A percentile compares a stretch with the other conserved stretches of the same genome.
Evolutionary conservation across 2,797 vertebrate genomes (phyloP).

Genomic region (Argentina silus): DNA sequence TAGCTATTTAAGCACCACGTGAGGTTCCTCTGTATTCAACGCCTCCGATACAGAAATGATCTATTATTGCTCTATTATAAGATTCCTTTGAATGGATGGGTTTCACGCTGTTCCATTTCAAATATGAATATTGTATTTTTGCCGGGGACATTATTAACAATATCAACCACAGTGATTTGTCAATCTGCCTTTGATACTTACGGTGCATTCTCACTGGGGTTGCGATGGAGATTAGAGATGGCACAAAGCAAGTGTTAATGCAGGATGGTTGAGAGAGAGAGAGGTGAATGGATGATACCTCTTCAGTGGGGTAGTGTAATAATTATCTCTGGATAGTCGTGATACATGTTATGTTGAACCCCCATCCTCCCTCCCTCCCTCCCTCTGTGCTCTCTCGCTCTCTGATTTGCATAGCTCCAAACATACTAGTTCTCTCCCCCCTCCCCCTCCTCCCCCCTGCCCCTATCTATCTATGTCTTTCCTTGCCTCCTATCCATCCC

Average conservation of each 20-base stretch:
- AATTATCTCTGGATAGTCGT: slow-evolving; percentile 42
- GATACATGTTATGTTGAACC: slow-evolving; percentile 40
- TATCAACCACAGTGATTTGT: slow-evolving; percentile 63
- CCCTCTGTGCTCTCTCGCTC: slow-evolving; percentile 4
- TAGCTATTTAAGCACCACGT: slow-evolving; percentile 60
- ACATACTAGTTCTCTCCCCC: not conserved
- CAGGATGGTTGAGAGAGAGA: not conserved
- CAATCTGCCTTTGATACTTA: slow-evolving; percentile 61
- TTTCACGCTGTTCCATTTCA: slow-evolving; percentile 61
- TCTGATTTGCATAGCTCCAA: not conserved
- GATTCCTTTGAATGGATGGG: slow-evolving; percentile 58
- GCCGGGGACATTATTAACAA: slow-evolving; percentile 62
- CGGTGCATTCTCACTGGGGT: slow-evolving; percentile 43
- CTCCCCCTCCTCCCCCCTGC: not conserved
- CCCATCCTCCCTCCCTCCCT: not conserved
- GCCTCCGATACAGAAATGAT: slow-evolving; percentile 62
- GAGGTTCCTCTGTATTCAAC: slow-evolving; percentile 69
- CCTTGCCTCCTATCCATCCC: not conserved
- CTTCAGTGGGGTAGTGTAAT: slow-evolving; percentile 20
- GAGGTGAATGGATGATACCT: not conserved
- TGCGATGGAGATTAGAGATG: slow-evolving; percentile 55
- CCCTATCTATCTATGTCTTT: not conserved
- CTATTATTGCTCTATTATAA: slow-evolving; percentile 71
- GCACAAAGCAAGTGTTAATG: slow-evolving; percentile 52
- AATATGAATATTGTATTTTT: slow-evolving; percentile 63